Percentiles rank a stretch among this genome's conserved stretches.
These are phyloP conservation scores for Hoplostethus mediterraneus DNA, from an alignment of 2,797 vertebrate genomes.

Conservation along the genomic window DNA sequence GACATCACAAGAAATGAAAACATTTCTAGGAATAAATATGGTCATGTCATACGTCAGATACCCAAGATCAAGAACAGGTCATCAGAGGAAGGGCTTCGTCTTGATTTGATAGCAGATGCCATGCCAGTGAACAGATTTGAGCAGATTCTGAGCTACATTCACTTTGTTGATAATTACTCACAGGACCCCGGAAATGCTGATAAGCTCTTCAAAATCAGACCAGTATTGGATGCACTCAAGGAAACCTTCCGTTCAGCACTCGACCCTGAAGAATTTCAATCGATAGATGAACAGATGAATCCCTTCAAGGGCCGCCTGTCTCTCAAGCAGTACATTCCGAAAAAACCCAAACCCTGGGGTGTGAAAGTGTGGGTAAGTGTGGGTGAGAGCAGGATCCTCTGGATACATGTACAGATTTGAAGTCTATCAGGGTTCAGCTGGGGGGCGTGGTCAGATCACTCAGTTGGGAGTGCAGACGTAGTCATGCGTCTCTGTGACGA, in stretches of 20 bases:
- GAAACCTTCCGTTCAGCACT: too few relatives aligned
- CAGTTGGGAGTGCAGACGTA: conserved; percentile 28
- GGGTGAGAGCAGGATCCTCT: too few relatives aligned
- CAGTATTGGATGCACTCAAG: too few relatives aligned
- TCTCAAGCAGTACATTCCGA: conserved; percentile 29
- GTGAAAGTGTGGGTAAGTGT: too few relatives aligned
- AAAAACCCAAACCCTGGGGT: conserved; percentile 22
- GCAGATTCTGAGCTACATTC: conserved; percentile 32
- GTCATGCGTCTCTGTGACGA: conserved; percentile 32
- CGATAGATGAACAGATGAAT: conserved; percentile 27
- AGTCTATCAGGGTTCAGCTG: conserved; percentile 1
- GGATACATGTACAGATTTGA: conserved; percentile 33
- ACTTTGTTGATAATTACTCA: conserved; percentile 37
- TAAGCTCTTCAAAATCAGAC: conserved; percentile 29
- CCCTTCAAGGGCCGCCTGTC: conserved; percentile 35
- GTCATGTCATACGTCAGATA: conserved; percentile 22
- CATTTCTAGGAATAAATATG: conserved; percentile 37
- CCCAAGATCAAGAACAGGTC: conserved; percentile 53
- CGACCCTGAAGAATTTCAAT: too few relatives aligned
- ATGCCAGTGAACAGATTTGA: conserved; percentile 48
- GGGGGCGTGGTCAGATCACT: neutral
- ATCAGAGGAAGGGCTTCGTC: conserved; percentile 15
- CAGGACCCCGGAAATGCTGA: conserved; percentile 24
- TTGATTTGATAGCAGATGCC: conserved; percentile 39
- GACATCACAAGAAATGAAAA: conserved; percentile 26